Evolutionary conservation across 2,888 invertebrate species (phyloP).

Genomic region (Brassicogethes aeneus): DNA sequence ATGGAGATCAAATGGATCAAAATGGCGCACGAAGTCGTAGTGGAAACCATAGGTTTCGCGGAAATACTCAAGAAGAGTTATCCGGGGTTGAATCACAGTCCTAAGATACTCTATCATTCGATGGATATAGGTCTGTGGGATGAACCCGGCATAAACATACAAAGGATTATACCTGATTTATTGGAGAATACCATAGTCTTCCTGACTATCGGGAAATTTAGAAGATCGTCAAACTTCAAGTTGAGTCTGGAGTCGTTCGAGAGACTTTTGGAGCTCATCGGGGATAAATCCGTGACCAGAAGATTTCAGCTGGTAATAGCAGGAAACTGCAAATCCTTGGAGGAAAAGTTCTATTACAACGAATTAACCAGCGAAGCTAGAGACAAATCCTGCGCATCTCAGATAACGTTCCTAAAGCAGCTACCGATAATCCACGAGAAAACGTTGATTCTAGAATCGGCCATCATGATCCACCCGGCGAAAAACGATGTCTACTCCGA

Average conservation of each 20-base stretch:
- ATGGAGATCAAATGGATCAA: slow-evolving; percentile 29
- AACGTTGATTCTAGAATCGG: slow-evolving; percentile 30
- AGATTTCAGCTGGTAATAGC: slow-evolving; percentile 32
- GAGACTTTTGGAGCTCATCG: slow-evolving; percentile 25
- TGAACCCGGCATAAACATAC: slow-evolving; percentile 27
- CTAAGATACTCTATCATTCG: slow-evolving; percentile 28
- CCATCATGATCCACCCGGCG: slow-evolving; percentile 30
- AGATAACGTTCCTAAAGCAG: slow-evolving; percentile 33
- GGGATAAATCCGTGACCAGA: slow-evolving; percentile 24
- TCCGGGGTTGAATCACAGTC: slow-evolving; percentile 23
- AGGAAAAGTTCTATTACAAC: slow-evolving; percentile 29
- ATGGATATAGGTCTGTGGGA: slow-evolving; percentile 33
- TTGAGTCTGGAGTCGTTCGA: slow-evolving; percentile 34
- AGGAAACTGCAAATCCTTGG: slow-evolving; percentile 27
- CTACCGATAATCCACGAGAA: slow-evolving; percentile 33
- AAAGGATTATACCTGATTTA: slow-evolving; percentile 32
- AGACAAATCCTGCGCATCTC: slow-evolving; percentile 28
- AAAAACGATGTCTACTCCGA: slow-evolving; percentile 32
- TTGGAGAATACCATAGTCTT: slow-evolving; percentile 28
- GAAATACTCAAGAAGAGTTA: slow-evolving; percentile 31
- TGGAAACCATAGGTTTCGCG: slow-evolving; percentile 29
- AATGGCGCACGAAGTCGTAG: slow-evolving; percentile 31
- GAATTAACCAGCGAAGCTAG: slow-evolving; percentile 28
- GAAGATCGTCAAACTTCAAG: slow-evolving; percentile 30
- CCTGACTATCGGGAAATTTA: slow-evolving; percentile 31